These are phyloP conservation scores for Diogma glabrata DNA, from an alignment of 2,888 invertebrate species.

Conservation along the genomic window DNA sequence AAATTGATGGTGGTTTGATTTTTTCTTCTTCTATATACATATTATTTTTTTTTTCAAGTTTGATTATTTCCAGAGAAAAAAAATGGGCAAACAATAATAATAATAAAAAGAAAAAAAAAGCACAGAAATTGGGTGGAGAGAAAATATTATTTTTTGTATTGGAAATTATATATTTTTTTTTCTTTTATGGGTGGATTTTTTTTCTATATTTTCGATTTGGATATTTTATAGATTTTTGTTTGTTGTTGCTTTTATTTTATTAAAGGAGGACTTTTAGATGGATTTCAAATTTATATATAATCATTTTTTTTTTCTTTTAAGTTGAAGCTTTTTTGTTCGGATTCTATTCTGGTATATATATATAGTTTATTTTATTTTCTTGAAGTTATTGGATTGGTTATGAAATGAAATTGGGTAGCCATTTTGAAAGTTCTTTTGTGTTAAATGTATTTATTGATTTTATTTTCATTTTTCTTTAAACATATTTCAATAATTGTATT, in stretches of 20 bases:
- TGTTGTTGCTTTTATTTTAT: neutral
- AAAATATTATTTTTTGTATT: constrained; percentile 7
- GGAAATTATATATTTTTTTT: no score
- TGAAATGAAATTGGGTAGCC: constrained; percentile 5
- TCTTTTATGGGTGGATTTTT: constrained; percentile 8
- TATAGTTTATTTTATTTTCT: neutral
- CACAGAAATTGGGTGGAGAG: constrained; percentile 8
- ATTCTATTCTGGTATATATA: constrained; percentile 1
- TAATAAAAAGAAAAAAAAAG: no score
- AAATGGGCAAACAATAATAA: constrained; percentile 1
- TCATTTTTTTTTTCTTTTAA: constrained; percentile 1
- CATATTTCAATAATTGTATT: no score
- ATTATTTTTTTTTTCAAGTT: constrained; percentile 2
- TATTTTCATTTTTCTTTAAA: no score
- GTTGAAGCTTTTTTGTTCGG: constrained; percentile 7
- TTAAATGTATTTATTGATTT: no score
- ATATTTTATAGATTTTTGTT: constrained; percentile 7
- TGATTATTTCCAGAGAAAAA: constrained; percentile 1
- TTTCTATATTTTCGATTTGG: constrained; percentile 3
- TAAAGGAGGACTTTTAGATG: constrained; percentile 7
- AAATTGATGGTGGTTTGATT: constrained; percentile 8
- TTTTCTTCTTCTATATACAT: neutral
- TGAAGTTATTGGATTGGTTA: constrained; percentile 7
- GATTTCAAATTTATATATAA: constrained; percentile 7
- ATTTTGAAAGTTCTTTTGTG: constrained; percentile 8